phyloP scores from a whole-genome alignment of 2,113 vertebrate species.

The Amphiprion ocellaris region DNA sequence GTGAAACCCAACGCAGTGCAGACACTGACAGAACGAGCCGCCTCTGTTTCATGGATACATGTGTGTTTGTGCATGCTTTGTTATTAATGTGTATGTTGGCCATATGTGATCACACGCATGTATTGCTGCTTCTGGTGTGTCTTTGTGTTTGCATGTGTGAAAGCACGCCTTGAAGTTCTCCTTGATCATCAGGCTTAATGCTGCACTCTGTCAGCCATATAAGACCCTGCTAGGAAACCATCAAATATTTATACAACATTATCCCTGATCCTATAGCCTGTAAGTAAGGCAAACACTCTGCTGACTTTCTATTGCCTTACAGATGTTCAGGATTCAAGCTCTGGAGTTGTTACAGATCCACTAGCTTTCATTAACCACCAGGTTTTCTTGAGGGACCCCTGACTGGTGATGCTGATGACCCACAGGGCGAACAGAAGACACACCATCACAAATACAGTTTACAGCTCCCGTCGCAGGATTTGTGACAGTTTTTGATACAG shows the following conservation, averaged over 20 bases:
- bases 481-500: conserved; percentile 57
- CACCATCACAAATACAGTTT: conserved; percentile 49
- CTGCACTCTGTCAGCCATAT: conserved; percentile 85
- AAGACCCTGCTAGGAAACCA: conserved; percentile 86
- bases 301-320: conserved; percentile 61
- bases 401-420: conserved; percentile 36
- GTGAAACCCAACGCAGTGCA: conserved; percentile 68
- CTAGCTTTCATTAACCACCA: conserved; percentile 35
- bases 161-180: conserved; percentile 65
- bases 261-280: conserved; percentile 78
- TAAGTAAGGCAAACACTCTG: conserved; percentile 71
- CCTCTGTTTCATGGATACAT: conserved; percentile 9
- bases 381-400: conserved; percentile 38
- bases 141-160: conserved; percentile 45
- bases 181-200: conserved; percentile 89
- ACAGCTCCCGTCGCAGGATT: conserved; percentile 43
- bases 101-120: conserved; percentile 65
- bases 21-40: conserved; percentile 36
- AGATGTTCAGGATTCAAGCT: conserved; percentile 42
- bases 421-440: conserved; percentile 38
- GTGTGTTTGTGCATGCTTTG: conserved; percentile 7
- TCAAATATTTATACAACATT: conserved; percentile 87
- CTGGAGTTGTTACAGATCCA: conserved; percentile 45
- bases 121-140: conserved; percentile 75
- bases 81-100: conserved; percentile 7